Evolutionary conservation across 2,888 invertebrate species (phyloP).

Genomic region (Nymphalis c-album): DNA sequence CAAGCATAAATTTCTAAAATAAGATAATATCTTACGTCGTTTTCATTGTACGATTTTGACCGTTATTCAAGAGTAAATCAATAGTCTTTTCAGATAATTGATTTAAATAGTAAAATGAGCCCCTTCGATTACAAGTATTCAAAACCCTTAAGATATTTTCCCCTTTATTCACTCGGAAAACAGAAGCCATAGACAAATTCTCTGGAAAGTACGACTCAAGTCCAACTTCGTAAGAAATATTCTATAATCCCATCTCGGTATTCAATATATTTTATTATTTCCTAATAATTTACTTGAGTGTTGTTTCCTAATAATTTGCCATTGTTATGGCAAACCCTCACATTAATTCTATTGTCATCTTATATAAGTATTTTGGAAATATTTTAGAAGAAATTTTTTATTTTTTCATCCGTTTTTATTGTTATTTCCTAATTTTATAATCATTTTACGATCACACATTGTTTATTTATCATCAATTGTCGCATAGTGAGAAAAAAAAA

Average conservation of each 20-base stretch:
- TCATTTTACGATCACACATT: no score
- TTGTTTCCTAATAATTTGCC: no score
- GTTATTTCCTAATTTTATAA: no score
- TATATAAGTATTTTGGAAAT: no score
- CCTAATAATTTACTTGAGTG: neutral
- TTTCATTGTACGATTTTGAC: neutral
- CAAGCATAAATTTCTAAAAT: neutral
- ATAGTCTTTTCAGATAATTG: conserved; percentile 26
- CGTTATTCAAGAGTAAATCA: conserved; percentile 12
- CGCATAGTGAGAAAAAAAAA: no score
- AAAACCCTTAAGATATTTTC: conserved; percentile 17
- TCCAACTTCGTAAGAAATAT: conserved; percentile 7
- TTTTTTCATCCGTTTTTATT: no score
- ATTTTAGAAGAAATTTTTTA: no score
- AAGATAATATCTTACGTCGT: no score
- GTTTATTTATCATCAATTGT: no score
- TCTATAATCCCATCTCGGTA: conserved; percentile 11
- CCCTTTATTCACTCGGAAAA: conserved; percentile 16
- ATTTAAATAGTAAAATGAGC: conserved; percentile 19
- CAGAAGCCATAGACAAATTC: conserved; percentile 18
- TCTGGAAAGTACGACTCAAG: conserved; percentile 15
- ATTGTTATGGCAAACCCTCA: no score
- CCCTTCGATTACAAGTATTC: conserved; percentile 22
- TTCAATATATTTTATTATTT: conserved; percentile 18
- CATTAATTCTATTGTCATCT: no score